Conservation (phyloP, 2,888 invertebrate genomes). For the Hypena proboscidalis region DNA sequence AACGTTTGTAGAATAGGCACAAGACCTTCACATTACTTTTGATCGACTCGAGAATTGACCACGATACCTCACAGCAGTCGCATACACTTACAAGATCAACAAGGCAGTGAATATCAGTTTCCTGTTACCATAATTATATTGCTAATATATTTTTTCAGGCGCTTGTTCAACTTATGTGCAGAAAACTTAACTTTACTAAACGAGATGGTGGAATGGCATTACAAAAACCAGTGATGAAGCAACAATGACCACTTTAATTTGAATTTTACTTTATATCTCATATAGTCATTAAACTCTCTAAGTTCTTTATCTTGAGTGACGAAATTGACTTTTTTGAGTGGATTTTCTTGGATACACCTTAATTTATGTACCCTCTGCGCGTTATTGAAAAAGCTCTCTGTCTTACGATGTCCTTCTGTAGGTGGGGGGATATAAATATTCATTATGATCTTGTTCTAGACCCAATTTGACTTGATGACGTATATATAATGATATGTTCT, state of each 20-base stretch:
- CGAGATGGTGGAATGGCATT: too few relatives aligned
- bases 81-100: too few relatives aligned
- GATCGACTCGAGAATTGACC: too few relatives aligned
- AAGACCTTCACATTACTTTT: too few relatives aligned
- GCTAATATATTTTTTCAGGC: too few relatives aligned
- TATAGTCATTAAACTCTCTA: conserved; percentile 22
- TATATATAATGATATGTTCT: conserved; percentile 19
- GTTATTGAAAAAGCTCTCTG: conserved; percentile 61
- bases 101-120: too few relatives aligned
- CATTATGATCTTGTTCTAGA: conserved; percentile 17
- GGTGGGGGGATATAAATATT: conserved; percentile 29
- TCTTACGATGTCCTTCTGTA: conserved; percentile 31
- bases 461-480: conserved; percentile 32
- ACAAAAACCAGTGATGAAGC: background rate
- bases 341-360: conserved; percentile 45
- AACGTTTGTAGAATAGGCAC: too few relatives aligned
- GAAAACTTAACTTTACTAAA: too few relatives aligned
- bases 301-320: conserved; percentile 43
- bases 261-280: conserved; percentile 20
- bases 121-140: too few relatives aligned
- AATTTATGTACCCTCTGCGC: conserved; percentile 69
- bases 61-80: too few relatives aligned
- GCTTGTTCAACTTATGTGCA: too few relatives aligned
- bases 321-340: conserved; percentile 65
- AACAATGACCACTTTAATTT: conserved; percentile 20